Base-by-base conservation (phyloP, 2,113 vertebrate species). In the Nestor notabilis region DNA sequence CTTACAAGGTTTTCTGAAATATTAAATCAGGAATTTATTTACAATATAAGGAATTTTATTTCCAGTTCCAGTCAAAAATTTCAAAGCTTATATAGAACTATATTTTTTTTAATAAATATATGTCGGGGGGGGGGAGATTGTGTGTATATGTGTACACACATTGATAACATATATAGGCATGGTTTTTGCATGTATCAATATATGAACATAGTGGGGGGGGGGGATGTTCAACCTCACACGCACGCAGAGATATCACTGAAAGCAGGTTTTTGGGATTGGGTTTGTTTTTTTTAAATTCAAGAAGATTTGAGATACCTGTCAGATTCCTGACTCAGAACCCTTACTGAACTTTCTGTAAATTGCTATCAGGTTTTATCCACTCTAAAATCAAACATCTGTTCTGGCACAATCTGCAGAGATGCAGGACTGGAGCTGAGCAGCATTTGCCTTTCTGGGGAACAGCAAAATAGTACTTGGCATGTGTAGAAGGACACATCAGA, bases 61-160 rank as follows among this genome's bases (percentile, higher is more conserved):
- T 71, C 18, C 16, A 63, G 5, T 14, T 37, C 6, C 17, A 70
- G 18, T 70, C 5, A 74, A 74, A 80, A 81, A 53, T 8, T 1
- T 79, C 16, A 68, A 76, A 80, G 5, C 5, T 87, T 56, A 11
- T 44, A 29, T 18, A 50, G 2, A 64, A 63, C 3, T 66, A 1
- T 69, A n/a, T 17, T 65, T 87, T 31, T 31, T 1, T 63, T 70
- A 60, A n/a, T 28, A 74, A 64, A 53, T 44, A 44, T 20, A 21
- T 39, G 11, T 2, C 39, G 3, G 33, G 2, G 4, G 8, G 18
- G 8, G 10, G 9, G 7, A 4, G 1, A 11, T 35, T 83, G 12
- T 46, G 9, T 23, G 3, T 23, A 5, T 44, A 49, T 52, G 1
- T 25, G 7, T 41, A 28, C 31, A 83, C 2, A 41, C 1, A 44